Conservation (phyloP, 2,888 invertebrate genomes). For the Leucophenga maculata region DNA sequence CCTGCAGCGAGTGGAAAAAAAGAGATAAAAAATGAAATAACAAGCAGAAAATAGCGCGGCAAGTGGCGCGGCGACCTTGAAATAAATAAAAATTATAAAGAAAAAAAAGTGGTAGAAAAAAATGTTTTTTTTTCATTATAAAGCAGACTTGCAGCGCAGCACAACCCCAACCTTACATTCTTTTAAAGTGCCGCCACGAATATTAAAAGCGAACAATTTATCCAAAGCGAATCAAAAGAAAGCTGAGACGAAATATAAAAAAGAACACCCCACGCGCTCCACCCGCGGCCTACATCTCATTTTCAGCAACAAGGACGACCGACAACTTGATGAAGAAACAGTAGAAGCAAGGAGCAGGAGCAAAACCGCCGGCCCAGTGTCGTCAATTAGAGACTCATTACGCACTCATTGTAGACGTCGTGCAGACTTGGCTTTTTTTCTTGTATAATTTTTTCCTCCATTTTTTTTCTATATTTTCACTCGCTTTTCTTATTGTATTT, state of each 20-base stretch:
- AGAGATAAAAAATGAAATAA: too few species aligned
- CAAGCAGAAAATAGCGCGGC: neutral
- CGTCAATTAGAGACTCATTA: slow-evolving; percentile 71
- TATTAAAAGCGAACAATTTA: slow-evolving; percentile 48
- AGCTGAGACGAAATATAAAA: slow-evolving; percentile 32
- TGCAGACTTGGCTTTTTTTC: slow-evolving; percentile 47
- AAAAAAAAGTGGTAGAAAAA: slow-evolving; percentile 64
- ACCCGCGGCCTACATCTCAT: neutral
- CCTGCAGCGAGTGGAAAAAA: neutral
- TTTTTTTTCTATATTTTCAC: slow-evolving; percentile 25
- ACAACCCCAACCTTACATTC: slow-evolving; percentile 16
- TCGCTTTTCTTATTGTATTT: slow-evolving; percentile 48
- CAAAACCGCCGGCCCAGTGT: slow-evolving; percentile 49
- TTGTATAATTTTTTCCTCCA: slow-evolving; percentile 17
- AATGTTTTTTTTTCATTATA: slow-evolving; percentile 29
- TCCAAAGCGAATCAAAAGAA: slow-evolving; percentile 36
- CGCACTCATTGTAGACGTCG: slow-evolving; percentile 67
- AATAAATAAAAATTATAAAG: slow-evolving; percentile 30
- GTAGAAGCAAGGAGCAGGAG: neutral
- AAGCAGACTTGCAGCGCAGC: slow-evolving; percentile 1
- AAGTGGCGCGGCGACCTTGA: neutral
- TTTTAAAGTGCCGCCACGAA: slow-evolving; percentile 40
- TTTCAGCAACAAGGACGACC: too few species aligned
- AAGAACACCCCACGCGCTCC: slow-evolving; percentile 14
- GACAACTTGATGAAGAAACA: too few species aligned